Conservation (phyloP, 2,888 invertebrate species). For the Brachycybe producta region DNA sequence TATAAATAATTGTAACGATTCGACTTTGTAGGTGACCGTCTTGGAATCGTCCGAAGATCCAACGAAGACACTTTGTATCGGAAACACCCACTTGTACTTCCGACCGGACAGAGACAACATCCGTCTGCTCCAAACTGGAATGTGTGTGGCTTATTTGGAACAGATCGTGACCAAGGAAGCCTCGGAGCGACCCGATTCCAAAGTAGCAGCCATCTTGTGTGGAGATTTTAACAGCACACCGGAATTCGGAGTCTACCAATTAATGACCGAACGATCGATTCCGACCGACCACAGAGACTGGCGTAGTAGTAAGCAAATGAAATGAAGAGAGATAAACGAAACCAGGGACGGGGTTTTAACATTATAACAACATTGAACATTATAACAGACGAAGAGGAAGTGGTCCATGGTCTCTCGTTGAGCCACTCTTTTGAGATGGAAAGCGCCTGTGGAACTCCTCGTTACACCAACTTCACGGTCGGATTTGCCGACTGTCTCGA, state of each 20-base stretch:
- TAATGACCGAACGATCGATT: conserved; percentile 57
- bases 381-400: conserved; percentile 42
- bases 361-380: too few relatives aligned
- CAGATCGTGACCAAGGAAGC: conserved; percentile 36
- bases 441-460: conserved; percentile 72
- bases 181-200: conserved; percentile 31
- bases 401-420: conserved; percentile 48
- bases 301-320: conserved; percentile 52
- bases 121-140: conserved; percentile 67
- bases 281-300: conserved; percentile 56
- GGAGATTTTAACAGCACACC: conserved; percentile 90
- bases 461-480: conserved; percentile 70
- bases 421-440: conserved; percentile 48
- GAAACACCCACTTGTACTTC: conserved; percentile 87
- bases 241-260: conserved; percentile 62
- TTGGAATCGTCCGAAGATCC: conserved; percentile 22
- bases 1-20: conserved; percentile 1
- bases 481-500: conserved; percentile 77
- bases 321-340: too few relatives aligned
- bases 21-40: conserved; percentile 24
- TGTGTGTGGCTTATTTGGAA: conserved; percentile 55
- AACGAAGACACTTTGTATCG: conserved; percentile 35
- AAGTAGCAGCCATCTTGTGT: conserved; percentile 59
- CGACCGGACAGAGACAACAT: conserved; percentile 84
- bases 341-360: too few relatives aligned